These are phyloP conservation scores for Drosophila conformis DNA, from an alignment of 2,888 invertebrate species.

Conservation along the genomic window DNA sequence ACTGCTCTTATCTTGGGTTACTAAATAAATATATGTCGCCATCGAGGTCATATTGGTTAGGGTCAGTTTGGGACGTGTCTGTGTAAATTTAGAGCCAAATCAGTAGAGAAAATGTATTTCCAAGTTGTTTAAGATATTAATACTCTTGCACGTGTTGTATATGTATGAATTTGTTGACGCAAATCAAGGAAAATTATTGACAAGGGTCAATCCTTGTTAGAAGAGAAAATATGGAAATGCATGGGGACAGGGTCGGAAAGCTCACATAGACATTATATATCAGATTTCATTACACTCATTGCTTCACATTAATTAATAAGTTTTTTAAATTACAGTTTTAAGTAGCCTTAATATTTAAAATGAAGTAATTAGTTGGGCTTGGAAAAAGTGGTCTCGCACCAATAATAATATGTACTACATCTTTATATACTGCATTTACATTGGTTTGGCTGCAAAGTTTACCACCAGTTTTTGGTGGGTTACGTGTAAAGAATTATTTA, in stretches of 20 bases:
- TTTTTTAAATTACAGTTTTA: neutral
- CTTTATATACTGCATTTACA: neutral
- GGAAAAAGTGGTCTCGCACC: neutral
- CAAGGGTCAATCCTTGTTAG: too few relatives aligned
- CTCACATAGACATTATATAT: neutral
- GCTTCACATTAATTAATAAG: neutral
- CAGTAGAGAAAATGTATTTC: constrained; percentile 19
- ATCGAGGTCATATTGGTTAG: constrained; percentile 14
- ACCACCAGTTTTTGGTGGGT: neutral
- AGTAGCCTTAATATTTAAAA: neutral
- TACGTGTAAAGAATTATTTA: constrained; percentile 22
- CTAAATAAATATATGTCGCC: constrained; percentile 57
- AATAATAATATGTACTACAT: neutral
- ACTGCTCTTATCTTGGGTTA: constrained; percentile 31
- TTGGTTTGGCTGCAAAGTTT: neutral
- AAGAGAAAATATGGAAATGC: neutral
- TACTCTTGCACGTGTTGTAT: too few relatives aligned
- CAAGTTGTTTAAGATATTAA: neutral
- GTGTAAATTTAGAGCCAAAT: constrained; percentile 52
- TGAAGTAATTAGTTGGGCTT: neutral
- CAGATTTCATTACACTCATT: neutral
- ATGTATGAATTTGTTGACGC: neutral
- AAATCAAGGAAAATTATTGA: neutral
- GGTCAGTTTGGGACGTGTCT: constrained; percentile 44
- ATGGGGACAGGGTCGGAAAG: neutral